These are phyloP conservation scores for Morelia viridis DNA, from an alignment of 2,797 vertebrate species.

Conservation along the genomic window DNA sequence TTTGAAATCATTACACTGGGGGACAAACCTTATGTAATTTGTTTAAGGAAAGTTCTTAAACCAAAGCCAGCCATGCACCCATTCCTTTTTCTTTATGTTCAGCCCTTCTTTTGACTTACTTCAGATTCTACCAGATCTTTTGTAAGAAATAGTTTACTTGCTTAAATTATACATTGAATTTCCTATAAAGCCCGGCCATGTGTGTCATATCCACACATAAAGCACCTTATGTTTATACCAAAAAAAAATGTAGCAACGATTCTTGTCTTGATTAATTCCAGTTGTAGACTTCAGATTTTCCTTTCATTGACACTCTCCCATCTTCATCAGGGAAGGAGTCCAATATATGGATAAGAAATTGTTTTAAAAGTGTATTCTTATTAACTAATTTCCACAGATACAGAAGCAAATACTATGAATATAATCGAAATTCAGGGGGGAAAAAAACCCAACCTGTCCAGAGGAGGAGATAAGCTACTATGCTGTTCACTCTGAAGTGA, in stretches of 20 bases:
- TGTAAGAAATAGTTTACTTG: background rate
- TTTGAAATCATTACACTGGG: background rate
- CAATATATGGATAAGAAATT: background rate
- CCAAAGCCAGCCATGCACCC: background rate
- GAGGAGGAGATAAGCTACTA: background rate
- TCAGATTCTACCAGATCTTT: background rate
- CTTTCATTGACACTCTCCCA: background rate
- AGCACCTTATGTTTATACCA: background rate
- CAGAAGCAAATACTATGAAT: too few relatives aligned
- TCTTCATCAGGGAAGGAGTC: background rate
- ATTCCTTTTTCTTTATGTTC: background rate
- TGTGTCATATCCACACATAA: background rate
- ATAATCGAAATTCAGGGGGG: too few relatives aligned
- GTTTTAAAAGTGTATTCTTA: too few relatives aligned
- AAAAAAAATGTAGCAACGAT: background rate
- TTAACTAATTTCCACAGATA: background rate
- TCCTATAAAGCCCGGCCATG: background rate
- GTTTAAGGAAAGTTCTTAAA: background rate
- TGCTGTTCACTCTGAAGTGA: background rate
- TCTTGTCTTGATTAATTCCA: background rate
- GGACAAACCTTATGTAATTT: fast-evolving
- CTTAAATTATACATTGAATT: background rate
- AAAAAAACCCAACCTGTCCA: too few relatives aligned
- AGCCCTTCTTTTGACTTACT: background rate
- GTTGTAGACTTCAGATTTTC: background rate